phyloP scores from a whole-genome alignment of 92 coral and sea anemone genomes.

The Actinostola sp. region DNA sequence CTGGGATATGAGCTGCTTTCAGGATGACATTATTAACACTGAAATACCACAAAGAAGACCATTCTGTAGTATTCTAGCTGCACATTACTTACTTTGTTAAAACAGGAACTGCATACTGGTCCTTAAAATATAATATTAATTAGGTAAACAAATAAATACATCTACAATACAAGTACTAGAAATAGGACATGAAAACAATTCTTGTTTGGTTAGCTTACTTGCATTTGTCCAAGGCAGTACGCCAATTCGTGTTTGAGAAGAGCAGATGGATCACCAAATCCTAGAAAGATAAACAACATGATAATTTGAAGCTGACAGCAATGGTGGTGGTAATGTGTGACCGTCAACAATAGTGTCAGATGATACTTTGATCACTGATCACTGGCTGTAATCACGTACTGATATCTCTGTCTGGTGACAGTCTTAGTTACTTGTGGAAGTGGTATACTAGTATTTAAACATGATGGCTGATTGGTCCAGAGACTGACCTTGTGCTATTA shows the following conservation, averaged over 20 bases:
- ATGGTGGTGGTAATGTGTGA: not conserved
- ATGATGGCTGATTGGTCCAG: too few relatives aligned
- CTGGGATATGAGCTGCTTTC: too few relatives aligned
- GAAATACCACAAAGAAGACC: too few relatives aligned
- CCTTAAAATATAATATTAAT: slow-evolving; percentile 75
- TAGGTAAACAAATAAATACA: too few relatives aligned
- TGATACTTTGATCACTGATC: not conserved
- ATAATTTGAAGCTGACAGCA: not conserved
- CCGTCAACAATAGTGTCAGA: too few relatives aligned
- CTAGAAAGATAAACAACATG: slow-evolving; percentile 32
- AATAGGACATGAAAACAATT: not conserved
- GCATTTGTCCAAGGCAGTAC: slow-evolving; percentile 98
- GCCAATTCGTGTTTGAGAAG: slow-evolving; percentile 93
- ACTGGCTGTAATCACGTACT: not conserved
- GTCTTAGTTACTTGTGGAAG: too few relatives aligned
- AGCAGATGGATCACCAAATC: slow-evolving; percentile 94
- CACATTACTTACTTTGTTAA: slow-evolving; percentile 79
- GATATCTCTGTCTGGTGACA: too few relatives aligned
- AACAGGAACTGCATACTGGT: slow-evolving; percentile 81
- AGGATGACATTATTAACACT: too few relatives aligned
- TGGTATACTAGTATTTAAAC: too few relatives aligned
- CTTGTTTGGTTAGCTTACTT: slow-evolving; percentile 47
- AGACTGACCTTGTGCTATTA: slow-evolving; percentile 89
- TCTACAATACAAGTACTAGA: too few relatives aligned
- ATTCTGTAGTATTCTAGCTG: too few relatives aligned